These are phyloP conservation scores for Salarias fasciatus DNA, from an alignment of 2,797 vertebrate species.

Conservation along the genomic window DNA sequence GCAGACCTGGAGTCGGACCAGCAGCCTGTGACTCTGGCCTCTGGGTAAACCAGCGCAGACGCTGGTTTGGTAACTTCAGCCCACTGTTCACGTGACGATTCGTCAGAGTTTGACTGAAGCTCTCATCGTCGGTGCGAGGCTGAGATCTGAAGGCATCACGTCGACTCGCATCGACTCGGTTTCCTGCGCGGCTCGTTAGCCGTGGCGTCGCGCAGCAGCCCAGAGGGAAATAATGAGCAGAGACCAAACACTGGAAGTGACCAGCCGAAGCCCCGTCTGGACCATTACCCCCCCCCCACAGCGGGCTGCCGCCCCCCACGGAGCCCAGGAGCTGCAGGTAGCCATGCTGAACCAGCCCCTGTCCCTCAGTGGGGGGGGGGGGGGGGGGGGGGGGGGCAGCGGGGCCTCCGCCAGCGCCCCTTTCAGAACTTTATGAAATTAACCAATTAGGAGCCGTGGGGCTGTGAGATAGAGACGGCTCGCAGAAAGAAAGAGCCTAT, in stretches of 20 bases:
- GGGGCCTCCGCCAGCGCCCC: constrained; percentile 46
- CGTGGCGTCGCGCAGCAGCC: constrained; percentile 44
- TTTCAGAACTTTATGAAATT: constrained; percentile 82
- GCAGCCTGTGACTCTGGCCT: too few relatives aligned
- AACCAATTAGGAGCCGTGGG: constrained; percentile 77
- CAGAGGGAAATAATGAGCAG: constrained; percentile 55
- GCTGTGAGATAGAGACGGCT: constrained; percentile 62
- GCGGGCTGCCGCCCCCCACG: constrained; percentile 12
- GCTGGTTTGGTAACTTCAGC: too few relatives aligned
- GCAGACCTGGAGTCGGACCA: too few relatives aligned
- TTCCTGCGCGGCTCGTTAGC: constrained; percentile 34
- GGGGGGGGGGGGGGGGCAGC: too few relatives aligned
- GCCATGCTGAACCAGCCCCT: constrained; percentile 39
- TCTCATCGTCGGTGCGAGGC: too few relatives aligned
- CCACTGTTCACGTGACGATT: too few relatives aligned
- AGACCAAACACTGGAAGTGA: constrained; percentile 70
- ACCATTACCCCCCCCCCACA: too few relatives aligned
- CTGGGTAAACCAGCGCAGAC: too few relatives aligned
- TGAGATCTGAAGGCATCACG: too few relatives aligned
- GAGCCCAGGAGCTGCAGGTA: constrained; percentile 66
- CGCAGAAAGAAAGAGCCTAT: constrained; percentile 62
- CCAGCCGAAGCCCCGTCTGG: constrained; percentile 45
- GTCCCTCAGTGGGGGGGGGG: constrained; percentile 16
- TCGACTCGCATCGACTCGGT: neutral
- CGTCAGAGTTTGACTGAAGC: too few relatives aligned